These are phyloP conservation scores for Felis chaus DNA, from an alignment of 2,113 vertebrate species.

Conservation along the genomic window DNA sequence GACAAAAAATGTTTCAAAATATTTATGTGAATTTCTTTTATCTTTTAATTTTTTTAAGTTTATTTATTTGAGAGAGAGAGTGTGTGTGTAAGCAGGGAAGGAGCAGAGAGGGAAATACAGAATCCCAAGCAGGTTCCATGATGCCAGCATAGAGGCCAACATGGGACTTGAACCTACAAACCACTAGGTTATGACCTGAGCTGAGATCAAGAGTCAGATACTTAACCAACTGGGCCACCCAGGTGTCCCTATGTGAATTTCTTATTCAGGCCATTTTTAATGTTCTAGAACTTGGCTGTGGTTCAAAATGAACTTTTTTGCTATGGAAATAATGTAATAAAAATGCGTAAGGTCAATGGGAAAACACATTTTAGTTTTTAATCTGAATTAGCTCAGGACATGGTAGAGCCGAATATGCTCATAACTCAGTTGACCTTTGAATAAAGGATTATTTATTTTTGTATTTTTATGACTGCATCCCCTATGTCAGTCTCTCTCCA, in stretches of 20 bases:
- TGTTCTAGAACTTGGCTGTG: background rate
- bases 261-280: slow-evolving; percentile 15
- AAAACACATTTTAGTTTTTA: slow-evolving; percentile 34
- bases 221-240: too few species aligned
- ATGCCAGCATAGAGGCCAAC: too few species aligned
- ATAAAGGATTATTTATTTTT: background rate
- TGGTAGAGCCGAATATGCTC: background rate
- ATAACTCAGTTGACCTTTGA: background rate
- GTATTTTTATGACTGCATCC: background rate
- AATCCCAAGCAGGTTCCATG: too few species aligned
- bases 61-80: too few species aligned
- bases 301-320: slow-evolving; percentile 23
- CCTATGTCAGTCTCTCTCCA: background rate
- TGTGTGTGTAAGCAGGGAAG: too few species aligned
- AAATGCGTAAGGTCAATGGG: background rate
- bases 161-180: too few species aligned
- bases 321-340: background rate
- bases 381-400: background rate
- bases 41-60: too few species aligned
- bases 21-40: slow-evolving; percentile 6
- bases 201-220: too few species aligned
- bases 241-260: background rate
- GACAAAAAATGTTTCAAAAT: background rate
- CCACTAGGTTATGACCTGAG: too few species aligned
- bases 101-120: too few species aligned